Base-by-base conservation (phyloP, 2,797 vertebrate genomes). In the Falco peregrinus region DNA sequence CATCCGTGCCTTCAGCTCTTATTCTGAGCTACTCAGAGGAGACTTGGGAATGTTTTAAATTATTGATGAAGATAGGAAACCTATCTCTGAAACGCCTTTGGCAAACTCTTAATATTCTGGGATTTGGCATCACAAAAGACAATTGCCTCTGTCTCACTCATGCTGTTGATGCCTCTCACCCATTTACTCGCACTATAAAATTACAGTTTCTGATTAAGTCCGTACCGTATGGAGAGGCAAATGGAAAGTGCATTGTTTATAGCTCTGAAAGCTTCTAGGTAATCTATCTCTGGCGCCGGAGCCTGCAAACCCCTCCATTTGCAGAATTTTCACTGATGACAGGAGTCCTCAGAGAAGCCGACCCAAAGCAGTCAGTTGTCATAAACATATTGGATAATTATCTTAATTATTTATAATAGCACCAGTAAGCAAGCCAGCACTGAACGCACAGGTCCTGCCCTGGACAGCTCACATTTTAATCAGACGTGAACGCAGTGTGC, bases 31-130 rank as follows among this genome's bases (percentile, higher is more conserved):
- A 60, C 39, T 33, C 91, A 81, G 93, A 90, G 83, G 88, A 97
- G 84, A 79, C 93, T 90, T 89, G 89, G 93, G 87, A 86, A 94
- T 51, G 78, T 82, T 96, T 94, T 97, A 95, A 97, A 97, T 97
- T 97, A 97, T 97, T 97, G 96, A 97, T 97, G 94, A 95, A 95
- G 78, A 95, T 95, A 95, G 90, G 94, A 95, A 95, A 94, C 91
- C 94, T 95, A 93, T 96, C 93, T 97, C 96, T 94, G 95, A 97
- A 96, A 96, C 0, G 96, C 97, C 94, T 77, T 96, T 96, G 94
- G 96, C 97, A 96, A 97, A 96, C 87, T 95, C 96, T 97, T 96
- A 97, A 96, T 95, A 97, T 97, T 96, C 96, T 84, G 81, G 89
- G 94, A 93, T 96, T 96, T 91, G 93, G 87, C 89, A 97, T 77